Conservation (phyloP, 2,797 vertebrate species). For the Chiloscyllium punctatum region DNA sequence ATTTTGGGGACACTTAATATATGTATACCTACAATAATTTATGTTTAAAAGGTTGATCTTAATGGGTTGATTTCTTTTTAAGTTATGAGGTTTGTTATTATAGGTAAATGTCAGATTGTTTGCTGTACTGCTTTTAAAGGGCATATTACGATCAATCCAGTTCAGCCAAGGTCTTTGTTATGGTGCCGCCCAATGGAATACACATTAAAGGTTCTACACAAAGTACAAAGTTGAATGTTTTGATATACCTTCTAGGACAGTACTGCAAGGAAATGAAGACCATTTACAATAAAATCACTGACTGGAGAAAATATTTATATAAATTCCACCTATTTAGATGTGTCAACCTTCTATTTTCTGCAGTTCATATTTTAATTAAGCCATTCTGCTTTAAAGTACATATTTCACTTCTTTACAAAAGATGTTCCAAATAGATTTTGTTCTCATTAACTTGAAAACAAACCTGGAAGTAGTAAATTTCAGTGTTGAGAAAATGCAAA, state of each 20-base stretch:
- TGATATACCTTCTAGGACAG: constrained; percentile 21
- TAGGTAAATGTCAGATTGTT: constrained; percentile 35
- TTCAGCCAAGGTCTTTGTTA: constrained; percentile 36
- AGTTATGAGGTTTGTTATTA: constrained; percentile 36
- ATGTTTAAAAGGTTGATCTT: constrained; percentile 37
- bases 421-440: neutral
- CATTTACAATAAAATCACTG: constrained; percentile 25
- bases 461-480: neutral
- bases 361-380: neutral
- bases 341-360: constrained; percentile 6
- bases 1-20: constrained; percentile 32
- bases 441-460: neutral
- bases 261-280: constrained; percentile 24
- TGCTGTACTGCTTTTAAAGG: constrained; percentile 37
- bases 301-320: constrained; percentile 16
- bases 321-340: constrained; percentile 22
- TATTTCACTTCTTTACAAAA: neutral
- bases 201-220: constrained; percentile 35
- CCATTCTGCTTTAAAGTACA: neutral
- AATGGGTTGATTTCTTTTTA: constrained; percentile 14
- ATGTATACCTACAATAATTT: constrained; percentile 32
- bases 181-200: constrained; percentile 21
- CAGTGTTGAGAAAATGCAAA: neutral
- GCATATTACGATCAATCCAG: constrained; percentile 31
- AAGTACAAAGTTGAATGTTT: constrained; percentile 36